These are phyloP conservation scores for Corythoichthys intestinalis DNA, from an alignment of 2,113 vertebrate species.

Conservation along the genomic window DNA sequence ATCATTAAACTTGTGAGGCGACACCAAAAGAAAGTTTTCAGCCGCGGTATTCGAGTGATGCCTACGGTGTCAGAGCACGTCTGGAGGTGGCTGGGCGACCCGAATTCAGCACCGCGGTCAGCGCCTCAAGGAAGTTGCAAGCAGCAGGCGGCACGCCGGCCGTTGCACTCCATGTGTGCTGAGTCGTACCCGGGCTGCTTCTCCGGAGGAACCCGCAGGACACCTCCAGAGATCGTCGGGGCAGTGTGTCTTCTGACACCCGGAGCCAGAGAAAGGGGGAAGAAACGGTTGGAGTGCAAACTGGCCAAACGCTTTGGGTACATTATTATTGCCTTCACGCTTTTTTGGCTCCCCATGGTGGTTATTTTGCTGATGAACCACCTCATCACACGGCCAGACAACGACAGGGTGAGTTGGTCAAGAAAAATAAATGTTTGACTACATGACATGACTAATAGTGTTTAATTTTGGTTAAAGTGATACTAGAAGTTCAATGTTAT, in stretches of 20 bases:
- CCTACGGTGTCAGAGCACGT: conserved; percentile 20
- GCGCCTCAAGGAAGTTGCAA: neutral
- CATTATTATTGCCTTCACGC: conserved; percentile 55
- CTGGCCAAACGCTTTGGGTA: conserved; percentile 65
- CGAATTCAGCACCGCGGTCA: conserved; percentile 6
- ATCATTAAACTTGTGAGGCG: conserved; percentile 55
- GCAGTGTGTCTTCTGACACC: conserved; percentile 61
- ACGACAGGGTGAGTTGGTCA: conserved; percentile 38
- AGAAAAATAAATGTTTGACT: neutral
- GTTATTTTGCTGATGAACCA: conserved; percentile 44
- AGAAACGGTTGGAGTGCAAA: conserved; percentile 58
- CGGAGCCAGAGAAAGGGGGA: conserved; percentile 44
- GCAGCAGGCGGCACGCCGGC: neutral
- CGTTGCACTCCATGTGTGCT: conserved; percentile 19
- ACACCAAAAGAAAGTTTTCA: conserved; percentile 56
- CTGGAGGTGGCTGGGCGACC: conserved; percentile 17
- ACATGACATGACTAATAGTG: neutral
- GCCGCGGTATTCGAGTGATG: conserved; percentile 41
- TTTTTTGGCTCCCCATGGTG: conserved; percentile 65
- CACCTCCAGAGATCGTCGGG: conserved; percentile 48
- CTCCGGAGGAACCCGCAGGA: too few species aligned
- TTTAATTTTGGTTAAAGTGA: too few species aligned
- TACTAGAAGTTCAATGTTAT: too few species aligned
- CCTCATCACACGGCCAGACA: conserved; percentile 23
- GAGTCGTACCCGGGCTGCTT: neutral